These are phyloP conservation scores for Cosmia trapezina DNA, from an alignment of 2,888 invertebrate genomes.

Conservation along the genomic window DNA sequence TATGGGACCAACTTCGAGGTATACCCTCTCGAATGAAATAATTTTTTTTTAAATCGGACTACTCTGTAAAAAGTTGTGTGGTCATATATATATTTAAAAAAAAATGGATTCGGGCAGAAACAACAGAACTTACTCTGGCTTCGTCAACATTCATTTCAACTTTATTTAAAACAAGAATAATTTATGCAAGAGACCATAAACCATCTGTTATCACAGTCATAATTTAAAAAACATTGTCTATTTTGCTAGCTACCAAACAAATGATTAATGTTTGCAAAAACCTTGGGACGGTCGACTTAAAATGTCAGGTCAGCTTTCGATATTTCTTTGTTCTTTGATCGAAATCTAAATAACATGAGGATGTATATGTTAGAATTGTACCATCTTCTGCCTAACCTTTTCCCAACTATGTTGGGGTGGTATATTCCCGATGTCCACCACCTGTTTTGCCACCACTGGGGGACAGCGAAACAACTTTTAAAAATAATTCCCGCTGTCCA, in stretches of 20 bases:
- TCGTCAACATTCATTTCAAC: background rate
- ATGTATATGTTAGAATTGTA: background rate
- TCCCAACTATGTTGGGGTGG: too few relatives aligned
- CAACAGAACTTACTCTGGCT: too few relatives aligned
- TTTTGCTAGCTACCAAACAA: conserved; percentile 1
- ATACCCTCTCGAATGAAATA: too few relatives aligned
- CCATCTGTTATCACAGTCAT: conserved; percentile 31
- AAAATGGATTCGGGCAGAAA: too few relatives aligned
- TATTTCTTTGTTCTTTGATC: conserved; percentile 14
- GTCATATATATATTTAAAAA: too few relatives aligned
- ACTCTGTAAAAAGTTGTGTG: too few relatives aligned
- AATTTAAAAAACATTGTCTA: conserved; percentile 23
- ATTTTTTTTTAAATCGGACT: too few relatives aligned
- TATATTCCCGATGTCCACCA: too few relatives aligned
- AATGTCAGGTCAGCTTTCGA: conserved; percentile 39
- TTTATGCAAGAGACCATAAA: background rate
- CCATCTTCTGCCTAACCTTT: background rate
- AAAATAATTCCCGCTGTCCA: too few relatives aligned
- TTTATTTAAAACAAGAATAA: background rate
- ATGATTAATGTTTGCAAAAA: conserved; percentile 19
- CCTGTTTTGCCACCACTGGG: too few relatives aligned
- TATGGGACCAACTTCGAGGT: too few relatives aligned
- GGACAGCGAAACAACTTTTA: too few relatives aligned
- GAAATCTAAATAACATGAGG: conserved; percentile 22
- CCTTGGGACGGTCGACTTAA: conserved; percentile 28